Conservation (phyloP, 2,113 vertebrate species). For the Zapornia atra region DNA sequence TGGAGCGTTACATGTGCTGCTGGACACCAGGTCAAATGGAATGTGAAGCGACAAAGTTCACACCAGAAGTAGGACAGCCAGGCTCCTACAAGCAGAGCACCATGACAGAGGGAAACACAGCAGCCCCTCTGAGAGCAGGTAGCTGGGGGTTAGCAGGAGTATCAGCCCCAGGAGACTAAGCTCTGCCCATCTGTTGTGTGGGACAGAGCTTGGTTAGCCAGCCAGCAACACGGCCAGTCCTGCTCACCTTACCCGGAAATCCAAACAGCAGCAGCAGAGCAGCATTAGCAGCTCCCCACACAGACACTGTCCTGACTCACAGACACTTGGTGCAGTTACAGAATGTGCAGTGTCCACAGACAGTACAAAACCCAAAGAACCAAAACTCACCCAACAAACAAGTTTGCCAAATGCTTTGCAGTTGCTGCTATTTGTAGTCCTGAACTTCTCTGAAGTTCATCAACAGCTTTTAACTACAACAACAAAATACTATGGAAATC, state of each 20-base stretch:
- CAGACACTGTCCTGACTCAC: too few species aligned
- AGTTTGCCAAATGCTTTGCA: neutral
- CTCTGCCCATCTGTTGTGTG: neutral
- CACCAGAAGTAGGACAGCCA: neutral
- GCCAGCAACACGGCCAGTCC: neutral
- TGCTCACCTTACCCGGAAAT: neutral
- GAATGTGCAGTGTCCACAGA: too few species aligned
- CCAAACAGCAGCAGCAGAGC: neutral
- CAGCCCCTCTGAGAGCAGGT: neutral
- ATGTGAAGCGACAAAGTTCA: neutral
- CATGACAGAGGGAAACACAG: fast-evolving
- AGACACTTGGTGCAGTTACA: neutral
- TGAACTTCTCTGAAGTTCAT: neutral
- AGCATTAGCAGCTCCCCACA: neutral
- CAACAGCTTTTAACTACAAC: neutral
- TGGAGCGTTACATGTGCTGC: fast-evolving
- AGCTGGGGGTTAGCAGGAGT: neutral
- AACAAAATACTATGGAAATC: neutral
- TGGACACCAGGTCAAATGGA: neutral
- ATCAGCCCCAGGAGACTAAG: neutral
- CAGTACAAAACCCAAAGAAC: neutral
- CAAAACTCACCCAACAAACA: neutral
- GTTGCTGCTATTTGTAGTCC: neutral
- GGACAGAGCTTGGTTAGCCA: neutral
- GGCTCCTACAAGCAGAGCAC: neutral